These are phyloP conservation scores for Phrixothrix hirtus DNA, from an alignment of 2,888 invertebrate genomes.

Conservation along the genomic window DNA sequence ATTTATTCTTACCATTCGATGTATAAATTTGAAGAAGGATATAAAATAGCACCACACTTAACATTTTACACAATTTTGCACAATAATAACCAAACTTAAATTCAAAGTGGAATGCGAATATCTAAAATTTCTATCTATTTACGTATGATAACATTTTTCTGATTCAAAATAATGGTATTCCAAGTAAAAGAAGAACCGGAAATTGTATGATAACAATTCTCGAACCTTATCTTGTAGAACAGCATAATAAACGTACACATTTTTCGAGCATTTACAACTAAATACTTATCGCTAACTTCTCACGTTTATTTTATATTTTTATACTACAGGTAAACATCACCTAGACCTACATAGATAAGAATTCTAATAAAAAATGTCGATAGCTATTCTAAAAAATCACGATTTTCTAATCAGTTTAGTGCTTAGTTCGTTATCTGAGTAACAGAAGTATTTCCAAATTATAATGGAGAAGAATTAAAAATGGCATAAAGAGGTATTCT, in stretches of 20 bases:
- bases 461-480: no score
- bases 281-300: background rate
- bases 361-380: background rate
- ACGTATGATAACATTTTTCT: slow-evolving; percentile 16
- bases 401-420: no score
- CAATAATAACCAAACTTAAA: background rate
- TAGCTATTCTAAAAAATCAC: no score
- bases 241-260: background rate
- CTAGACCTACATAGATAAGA: background rate
- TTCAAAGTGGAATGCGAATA: background rate
- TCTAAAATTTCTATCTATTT: slow-evolving; percentile 15
- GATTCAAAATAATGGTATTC: slow-evolving; percentile 2
- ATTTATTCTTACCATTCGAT: background rate
- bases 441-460: no score
- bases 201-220: background rate
- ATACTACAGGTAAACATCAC: background rate
- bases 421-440: no score
- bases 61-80: background rate
- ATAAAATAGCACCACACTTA: background rate
- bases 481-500: no score
- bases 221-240: background rate
- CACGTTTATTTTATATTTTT: background rate
- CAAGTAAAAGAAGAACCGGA: slow-evolving; percentile 6
- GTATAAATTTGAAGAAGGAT: background rate
- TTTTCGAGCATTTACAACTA: background rate